Evolutionary conservation across 2,888 invertebrate species (phyloP), one percentile per base, ranked within the genome.

Genomic region (Drosophila macrospina): DNA sequence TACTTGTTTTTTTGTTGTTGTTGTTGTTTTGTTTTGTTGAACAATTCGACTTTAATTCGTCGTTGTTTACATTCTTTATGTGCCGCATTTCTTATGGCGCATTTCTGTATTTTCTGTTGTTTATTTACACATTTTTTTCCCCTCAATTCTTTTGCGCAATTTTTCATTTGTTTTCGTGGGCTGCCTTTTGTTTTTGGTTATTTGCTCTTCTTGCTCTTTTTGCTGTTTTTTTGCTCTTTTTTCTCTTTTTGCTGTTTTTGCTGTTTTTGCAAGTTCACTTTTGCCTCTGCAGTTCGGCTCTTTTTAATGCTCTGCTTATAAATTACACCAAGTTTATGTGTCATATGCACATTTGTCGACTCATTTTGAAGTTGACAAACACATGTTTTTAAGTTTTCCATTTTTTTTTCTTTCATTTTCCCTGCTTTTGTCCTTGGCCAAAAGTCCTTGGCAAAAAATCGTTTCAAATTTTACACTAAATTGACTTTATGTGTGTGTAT

Each of bases 401-500:
- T 28, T 5, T 28, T 28, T 55, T 45, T 34, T 3, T 28, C 2
- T 0, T 13, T 15, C n/a, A n/a, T 6, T 16, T 20, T n/a, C 36
- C 36, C 50, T 52, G 34, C 52, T 39, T 51, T 51, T 44, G 64
- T 80, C 73, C 73, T 71, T 77, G 54, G 24, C 61, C 72, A 37
- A 45, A 47, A 20, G 20, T 48, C 48, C 37, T 26, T 16, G 32
- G 16, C 30, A 64, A 55, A 73, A 69, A 78, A 60, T 47, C 54
- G 20, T 66, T 74, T 74, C 69, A 84, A 84, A 88, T 84, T 84
- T 84, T 78, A 84, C 83, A 84, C 81, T 86, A 88, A 84, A 84
- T 84, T 84, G 87, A 86, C 81, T 83, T 76, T 75, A 32, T 47
- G 51, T 47, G 13, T 1, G 15, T 50, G 28, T 34, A 60, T 51